These are phyloP conservation scores for Corythaeola cristata DNA, from an alignment of 2,113 vertebrate genomes.

Conservation along the genomic window DNA sequence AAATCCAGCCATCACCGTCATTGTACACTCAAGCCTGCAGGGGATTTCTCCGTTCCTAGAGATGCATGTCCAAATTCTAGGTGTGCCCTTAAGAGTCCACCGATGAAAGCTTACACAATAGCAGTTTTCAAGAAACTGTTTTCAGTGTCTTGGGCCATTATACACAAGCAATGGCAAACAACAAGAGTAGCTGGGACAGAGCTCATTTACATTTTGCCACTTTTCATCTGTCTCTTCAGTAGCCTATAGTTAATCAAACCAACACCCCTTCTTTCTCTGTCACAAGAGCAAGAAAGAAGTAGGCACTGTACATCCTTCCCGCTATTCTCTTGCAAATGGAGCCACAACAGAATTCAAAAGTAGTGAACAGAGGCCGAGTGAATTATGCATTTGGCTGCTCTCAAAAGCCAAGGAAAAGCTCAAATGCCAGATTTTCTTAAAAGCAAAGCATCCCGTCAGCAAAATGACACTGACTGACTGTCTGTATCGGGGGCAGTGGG, in stretches of 20 bases:
- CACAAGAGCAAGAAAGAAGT: conserved; percentile 14
- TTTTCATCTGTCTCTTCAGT: conserved; percentile 30
- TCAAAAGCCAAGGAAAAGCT: conserved; percentile 63
- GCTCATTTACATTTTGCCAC: conserved; percentile 56
- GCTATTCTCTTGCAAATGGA: conserved; percentile 72
- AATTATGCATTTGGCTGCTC: conserved; percentile 68
- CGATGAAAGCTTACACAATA: not conserved
- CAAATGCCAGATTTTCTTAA: conserved; percentile 68
- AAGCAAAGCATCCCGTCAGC: conserved; percentile 54
- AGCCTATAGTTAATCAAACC: conserved; percentile 44
- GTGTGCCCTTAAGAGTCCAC: not conserved
- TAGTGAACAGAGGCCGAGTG: conserved; percentile 27
- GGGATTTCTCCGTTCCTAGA: not conserved
- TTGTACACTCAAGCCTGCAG: not conserved
- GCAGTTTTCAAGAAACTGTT: not conserved
- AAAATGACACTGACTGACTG: conserved; percentile 60
- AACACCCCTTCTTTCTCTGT: conserved; percentile 34
- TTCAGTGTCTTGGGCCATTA: not conserved
- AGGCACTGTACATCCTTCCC: conserved; percentile 51
- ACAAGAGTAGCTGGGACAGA: not conserved
- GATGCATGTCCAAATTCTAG: not conserved
- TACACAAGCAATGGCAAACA: not conserved
- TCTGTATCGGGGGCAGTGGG: not conserved
- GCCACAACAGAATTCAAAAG: conserved; percentile 61
- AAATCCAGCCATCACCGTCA: not conserved